These are phyloP conservation scores for Papilio xuthus DNA, from an alignment of 1,140 invertebrate genomes.

Conservation along the genomic window DNA sequence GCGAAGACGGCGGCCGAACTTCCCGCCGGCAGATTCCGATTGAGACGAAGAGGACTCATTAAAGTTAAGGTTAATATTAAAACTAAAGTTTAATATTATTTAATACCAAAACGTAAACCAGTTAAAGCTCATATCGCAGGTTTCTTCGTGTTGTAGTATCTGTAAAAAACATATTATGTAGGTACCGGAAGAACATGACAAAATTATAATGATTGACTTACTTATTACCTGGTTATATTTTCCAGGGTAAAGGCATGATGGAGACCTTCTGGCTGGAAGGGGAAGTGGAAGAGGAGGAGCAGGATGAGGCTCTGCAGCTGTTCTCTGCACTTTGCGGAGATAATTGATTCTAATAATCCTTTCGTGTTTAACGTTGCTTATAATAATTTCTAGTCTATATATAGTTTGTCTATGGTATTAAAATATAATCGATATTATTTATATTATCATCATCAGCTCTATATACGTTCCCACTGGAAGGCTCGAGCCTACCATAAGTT, in stretches of 20 bases:
- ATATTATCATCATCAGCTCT: no score
- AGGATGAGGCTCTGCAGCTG: slow-evolving; percentile 70
- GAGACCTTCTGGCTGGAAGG: slow-evolving; percentile 91
- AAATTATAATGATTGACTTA: no score
- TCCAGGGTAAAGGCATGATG: slow-evolving; percentile 93
- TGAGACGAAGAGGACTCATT: slow-evolving; percentile 67
- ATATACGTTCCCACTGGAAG: no score
- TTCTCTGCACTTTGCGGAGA: slow-evolving; percentile 71
- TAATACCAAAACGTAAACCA: no score
- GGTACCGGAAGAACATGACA: no score
- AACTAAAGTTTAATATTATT: no score
- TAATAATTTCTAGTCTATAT: slow-evolving; percentile 15
- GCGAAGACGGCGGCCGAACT: slow-evolving; percentile 84
- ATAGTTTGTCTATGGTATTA: no score
- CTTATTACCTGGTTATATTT: slow-evolving; percentile 38
- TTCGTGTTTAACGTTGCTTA: slow-evolving; percentile 1
- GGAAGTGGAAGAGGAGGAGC: slow-evolving; percentile 74
- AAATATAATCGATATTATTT: no score
- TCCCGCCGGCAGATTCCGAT: slow-evolving; percentile 76
- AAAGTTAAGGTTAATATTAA: slow-evolving; percentile 76
- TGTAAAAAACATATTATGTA: not conserved
- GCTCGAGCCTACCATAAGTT: no score
- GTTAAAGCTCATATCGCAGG: no score
- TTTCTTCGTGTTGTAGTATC: no score
- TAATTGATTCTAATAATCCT: slow-evolving; percentile 42